phyloP scores from a whole-genome alignment of 2,888 invertebrate genomes.

The Drosophila hamatofila region DNA sequence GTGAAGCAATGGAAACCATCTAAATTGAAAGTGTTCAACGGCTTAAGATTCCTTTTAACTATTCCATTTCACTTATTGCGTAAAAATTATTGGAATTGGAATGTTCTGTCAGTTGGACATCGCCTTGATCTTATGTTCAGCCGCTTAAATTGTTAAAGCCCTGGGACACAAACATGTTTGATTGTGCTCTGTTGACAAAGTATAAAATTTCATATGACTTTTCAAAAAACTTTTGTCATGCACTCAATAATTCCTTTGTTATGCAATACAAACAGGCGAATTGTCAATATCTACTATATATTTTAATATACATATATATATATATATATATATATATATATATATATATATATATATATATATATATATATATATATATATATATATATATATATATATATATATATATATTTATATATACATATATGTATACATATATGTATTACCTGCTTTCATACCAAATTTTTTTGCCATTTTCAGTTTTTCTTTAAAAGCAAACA shows the following conservation, averaged over 20 bases:
- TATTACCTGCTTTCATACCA: too few species aligned
- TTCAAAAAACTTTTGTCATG: not conserved
- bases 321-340: not conserved
- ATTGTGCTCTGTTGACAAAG: not conserved
- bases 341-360: not conserved
- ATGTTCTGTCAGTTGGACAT: constrained; percentile 17
- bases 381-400: not conserved
- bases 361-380: too few species aligned
- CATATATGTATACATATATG: too few species aligned
- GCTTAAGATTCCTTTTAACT: constrained; percentile 31
- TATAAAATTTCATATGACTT: not conserved
- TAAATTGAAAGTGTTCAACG: constrained; percentile 13
- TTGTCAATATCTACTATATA: not conserved
- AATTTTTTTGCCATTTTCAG: not conserved
- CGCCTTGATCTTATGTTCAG: constrained; percentile 29
- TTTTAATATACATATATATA: not conserved
- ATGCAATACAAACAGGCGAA: too few species aligned
- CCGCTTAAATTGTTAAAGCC: not conserved
- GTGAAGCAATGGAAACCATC: not conserved
- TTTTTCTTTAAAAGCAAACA: not conserved
- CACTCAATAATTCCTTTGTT: not conserved
- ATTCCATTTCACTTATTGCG: constrained; percentile 33
- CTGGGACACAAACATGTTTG: too few species aligned
- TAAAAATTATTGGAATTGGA: not conserved
- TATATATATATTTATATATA: too few species aligned